These are phyloP conservation scores for Anseranas semipalmata DNA, from an alignment of 2,113 vertebrate genomes.

Conservation along the genomic window DNA sequence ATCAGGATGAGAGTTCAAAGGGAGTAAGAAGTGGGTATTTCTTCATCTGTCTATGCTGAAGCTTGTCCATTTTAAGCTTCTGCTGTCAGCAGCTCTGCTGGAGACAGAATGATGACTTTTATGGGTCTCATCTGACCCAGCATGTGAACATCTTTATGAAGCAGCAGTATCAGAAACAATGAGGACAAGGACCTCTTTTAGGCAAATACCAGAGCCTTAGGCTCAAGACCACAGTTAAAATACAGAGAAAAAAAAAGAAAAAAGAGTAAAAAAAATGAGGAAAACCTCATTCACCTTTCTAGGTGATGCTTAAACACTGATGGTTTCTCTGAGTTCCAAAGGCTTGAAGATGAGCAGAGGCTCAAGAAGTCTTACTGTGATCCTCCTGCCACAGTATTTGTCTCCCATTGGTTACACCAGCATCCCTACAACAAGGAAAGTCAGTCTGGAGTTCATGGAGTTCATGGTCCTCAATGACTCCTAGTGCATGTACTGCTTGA, in stretches of 20 bases:
- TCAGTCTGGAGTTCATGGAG: not conserved
- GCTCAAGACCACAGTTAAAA: not conserved
- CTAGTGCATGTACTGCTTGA: not conserved
- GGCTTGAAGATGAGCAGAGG: accelerated
- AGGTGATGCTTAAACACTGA: not conserved
- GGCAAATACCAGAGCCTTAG: not conserved
- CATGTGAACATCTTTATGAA: not conserved
- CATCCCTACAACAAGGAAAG: not conserved
- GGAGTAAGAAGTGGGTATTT: not conserved
- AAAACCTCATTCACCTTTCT: no score
- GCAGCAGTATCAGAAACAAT: not conserved
- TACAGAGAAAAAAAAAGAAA: accelerated
- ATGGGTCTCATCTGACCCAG: not conserved
- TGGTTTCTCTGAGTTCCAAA: not conserved
- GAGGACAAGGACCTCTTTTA: not conserved
- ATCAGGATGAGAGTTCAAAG: not conserved
- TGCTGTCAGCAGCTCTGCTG: not conserved
- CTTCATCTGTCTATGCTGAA: not conserved
- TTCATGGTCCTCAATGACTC: not conserved
- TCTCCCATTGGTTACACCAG: not conserved
- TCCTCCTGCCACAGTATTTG: not conserved
- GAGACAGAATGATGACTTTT: not conserved
- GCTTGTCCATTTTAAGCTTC: not conserved
- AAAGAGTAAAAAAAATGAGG: not conserved
- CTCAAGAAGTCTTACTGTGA: not conserved